These are phyloP conservation scores for Crenuchus spilurus DNA, from an alignment of 2,797 vertebrate species.

Conservation along the genomic window DNA sequence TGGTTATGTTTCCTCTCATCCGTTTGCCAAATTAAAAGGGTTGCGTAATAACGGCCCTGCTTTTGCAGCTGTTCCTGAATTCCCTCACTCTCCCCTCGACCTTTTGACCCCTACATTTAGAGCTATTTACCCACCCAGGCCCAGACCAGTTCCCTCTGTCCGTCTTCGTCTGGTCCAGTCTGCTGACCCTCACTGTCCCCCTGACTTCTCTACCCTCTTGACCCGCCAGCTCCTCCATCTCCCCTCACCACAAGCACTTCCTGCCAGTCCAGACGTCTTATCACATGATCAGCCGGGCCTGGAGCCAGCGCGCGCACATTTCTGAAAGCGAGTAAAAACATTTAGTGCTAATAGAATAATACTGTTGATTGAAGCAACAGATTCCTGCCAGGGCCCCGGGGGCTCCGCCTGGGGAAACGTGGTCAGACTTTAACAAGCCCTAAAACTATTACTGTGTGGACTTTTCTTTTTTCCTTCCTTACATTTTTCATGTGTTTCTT, in stretches of 20 bases:
- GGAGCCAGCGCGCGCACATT: constrained; percentile 48
- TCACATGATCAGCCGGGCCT: constrained; percentile 65
- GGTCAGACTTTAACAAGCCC: constrained; percentile 30
- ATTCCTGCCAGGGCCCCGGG: neutral
- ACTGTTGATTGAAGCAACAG: constrained; percentile 45
- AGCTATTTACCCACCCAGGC: constrained; percentile 3
- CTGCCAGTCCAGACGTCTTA: constrained; percentile 66
- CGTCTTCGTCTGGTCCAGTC: constrained; percentile 31
- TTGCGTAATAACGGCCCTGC: constrained; percentile 49
- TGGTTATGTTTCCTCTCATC: constrained; percentile 30
- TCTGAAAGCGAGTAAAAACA: constrained; percentile 47
- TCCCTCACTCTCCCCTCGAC: constrained; percentile 39
- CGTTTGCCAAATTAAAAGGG: constrained; percentile 59
- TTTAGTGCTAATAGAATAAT: constrained; percentile 64
- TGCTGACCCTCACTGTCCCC: constrained; percentile 10
- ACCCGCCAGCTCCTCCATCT: neutral
- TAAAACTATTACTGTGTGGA: constrained; percentile 29
- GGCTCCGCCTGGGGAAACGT: constrained; percentile 3
- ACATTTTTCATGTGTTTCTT: constrained; percentile 1
- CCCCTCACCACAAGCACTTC: constrained; percentile 47
- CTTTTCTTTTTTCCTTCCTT: constrained; percentile 1
- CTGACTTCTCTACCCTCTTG: neutral
- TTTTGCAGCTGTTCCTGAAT: constrained; percentile 49
- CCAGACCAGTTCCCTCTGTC: constrained; percentile 25
- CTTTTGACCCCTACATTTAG: constrained; percentile 22